Conservation (phyloP, 2,113 vertebrate species). For the Callipepla californica region DNA sequence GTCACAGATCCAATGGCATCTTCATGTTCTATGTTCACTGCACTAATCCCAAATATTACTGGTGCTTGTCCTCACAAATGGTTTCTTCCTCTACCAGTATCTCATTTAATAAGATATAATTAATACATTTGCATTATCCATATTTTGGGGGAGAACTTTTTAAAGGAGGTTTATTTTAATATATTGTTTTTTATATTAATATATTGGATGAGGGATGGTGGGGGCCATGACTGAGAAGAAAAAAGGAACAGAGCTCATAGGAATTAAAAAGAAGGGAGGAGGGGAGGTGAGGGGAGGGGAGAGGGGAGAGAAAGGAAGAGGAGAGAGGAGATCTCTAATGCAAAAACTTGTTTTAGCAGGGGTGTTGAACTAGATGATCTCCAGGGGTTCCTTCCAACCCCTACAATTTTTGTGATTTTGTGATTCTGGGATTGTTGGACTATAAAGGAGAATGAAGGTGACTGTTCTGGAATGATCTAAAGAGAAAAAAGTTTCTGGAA, state of each 20-base stretch:
- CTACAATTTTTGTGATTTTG: not conserved
- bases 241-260: not conserved
- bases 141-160: not conserved
- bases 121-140: not conserved
- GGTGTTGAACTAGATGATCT: not conserved
- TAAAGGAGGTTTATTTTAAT: not conserved
- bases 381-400: not conserved
- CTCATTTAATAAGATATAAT: not conserved
- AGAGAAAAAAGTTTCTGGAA: not conserved
- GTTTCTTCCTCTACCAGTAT: not conserved
- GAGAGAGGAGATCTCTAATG: not conserved
- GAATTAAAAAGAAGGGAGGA: not conserved
- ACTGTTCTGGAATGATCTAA: not conserved
- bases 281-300: not conserved
- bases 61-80: not conserved
- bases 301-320: not conserved
- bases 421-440: not conserved
- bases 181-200: not conserved
- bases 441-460: not conserved
- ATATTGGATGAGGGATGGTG: not conserved
- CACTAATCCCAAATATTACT: not conserved
- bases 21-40: rapidly evolving
- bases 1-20: not conserved
- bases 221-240: not conserved
- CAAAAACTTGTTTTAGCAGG: not conserved